Percentiles rank a stretch among this genome's conserved stretches.
phyloP scores from a whole-genome alignment of 2,113 vertebrate species.

The Nothobranchius furzeri region DNA sequence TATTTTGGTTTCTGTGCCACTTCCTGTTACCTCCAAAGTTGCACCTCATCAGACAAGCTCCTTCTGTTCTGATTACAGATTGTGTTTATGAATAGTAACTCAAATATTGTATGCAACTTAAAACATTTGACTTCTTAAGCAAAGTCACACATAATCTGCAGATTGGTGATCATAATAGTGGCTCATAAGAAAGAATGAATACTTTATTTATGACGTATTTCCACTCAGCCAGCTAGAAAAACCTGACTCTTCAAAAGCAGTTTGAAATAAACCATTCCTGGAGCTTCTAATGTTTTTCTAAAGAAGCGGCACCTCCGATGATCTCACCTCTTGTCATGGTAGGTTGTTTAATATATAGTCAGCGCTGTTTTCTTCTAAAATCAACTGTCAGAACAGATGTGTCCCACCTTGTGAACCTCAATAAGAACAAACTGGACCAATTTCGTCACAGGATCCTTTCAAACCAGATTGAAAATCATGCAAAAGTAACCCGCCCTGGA shows the following conservation, averaged over 20 bases:
- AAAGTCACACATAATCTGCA: too few relatives aligned
- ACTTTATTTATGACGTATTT: neutral
- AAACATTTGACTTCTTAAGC: too few relatives aligned
- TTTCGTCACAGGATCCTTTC: neutral
- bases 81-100: too few relatives aligned
- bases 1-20: too few relatives aligned
- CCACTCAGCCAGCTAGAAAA: neutral
- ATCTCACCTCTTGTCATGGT: conserved; percentile 1
- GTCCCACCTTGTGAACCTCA: conserved; percentile 14
- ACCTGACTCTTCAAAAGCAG: neutral
- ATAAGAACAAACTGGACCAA: too few relatives aligned
- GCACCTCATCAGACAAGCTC: too few relatives aligned
- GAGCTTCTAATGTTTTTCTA: conserved; percentile 10
- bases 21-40: too few relatives aligned
- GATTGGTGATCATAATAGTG: too few relatives aligned
- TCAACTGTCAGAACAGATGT: conserved; percentile 34
- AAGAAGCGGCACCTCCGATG: conserved; percentile 7
- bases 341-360: conserved; percentile 14
- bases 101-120: too few relatives aligned
- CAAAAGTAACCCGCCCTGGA: neutral
- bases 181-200: neutral
- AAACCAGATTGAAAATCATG: neutral
- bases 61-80: too few relatives aligned
- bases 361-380: conserved; percentile 13
- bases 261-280: conserved; percentile 6